These are phyloP conservation scores for Archegozetes longisetosus DNA, from an alignment of 1,140 invertebrate genomes.

Conservation along the genomic window DNA sequence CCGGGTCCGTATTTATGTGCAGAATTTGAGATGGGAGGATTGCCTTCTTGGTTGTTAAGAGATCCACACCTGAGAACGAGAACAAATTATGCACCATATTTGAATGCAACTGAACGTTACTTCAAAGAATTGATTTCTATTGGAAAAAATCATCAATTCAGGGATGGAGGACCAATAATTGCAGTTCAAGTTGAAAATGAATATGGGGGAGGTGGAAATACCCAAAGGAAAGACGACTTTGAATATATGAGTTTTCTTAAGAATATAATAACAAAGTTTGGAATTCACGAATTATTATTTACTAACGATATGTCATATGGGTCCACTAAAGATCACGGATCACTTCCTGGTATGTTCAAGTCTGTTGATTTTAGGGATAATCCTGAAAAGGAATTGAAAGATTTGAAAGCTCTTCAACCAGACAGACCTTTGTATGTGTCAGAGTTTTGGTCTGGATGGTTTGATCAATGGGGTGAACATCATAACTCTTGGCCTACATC, in stretches of 20 bases:
- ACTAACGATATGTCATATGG: too few relatives aligned
- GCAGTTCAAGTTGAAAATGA: conserved; percentile 27
- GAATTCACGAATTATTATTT: too few relatives aligned
- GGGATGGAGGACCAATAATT: conserved; percentile 29
- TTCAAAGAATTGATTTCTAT: background rate
- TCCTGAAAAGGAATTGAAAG: too few relatives aligned
- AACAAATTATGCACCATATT: conserved; percentile 21
- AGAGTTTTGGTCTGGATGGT: conserved; percentile 29
- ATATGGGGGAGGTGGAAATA: conserved; percentile 16
- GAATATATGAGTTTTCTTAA: too few relatives aligned
- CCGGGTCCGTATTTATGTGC: conserved; percentile 37
- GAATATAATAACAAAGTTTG: too few relatives aligned
- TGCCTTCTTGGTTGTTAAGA: conserved; percentile 28
- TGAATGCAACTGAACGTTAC: conserved; percentile 19
- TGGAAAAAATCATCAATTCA: conserved; percentile 4
- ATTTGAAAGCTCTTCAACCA: too few relatives aligned
- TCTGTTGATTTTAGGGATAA: too few relatives aligned
- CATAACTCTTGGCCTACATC: conserved; percentile 18
- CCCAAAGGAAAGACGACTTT: too few relatives aligned
- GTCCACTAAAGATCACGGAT: too few relatives aligned
- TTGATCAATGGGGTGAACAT: conserved; percentile 26
- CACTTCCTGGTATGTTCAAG: too few relatives aligned
- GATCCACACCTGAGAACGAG: conserved; percentile 18
- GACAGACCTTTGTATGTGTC: conserved; percentile 26
- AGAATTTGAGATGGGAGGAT: conserved; percentile 35